phyloP scores from a whole-genome alignment of 2,888 invertebrate genomes.

The Buathra laborator region DNA sequence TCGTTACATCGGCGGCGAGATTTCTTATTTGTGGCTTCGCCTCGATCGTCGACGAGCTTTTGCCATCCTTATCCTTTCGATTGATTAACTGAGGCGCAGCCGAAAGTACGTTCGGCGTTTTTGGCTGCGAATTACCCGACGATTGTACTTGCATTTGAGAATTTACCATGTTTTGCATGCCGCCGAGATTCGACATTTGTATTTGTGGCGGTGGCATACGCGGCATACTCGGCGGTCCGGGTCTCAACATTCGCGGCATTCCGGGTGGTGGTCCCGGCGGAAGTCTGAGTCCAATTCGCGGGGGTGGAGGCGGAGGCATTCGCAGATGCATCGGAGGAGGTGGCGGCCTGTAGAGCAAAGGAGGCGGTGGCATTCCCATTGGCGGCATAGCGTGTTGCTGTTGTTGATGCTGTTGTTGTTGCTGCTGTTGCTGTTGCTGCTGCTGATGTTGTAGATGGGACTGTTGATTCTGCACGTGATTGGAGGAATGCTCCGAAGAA shows the following conservation, averaged over 20 bases:
- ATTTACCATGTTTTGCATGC: constrained; percentile 77
- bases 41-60: constrained; percentile 93
- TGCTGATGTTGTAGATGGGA: constrained; percentile 74
- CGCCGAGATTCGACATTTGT: constrained; percentile 79
- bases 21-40: constrained; percentile 99
- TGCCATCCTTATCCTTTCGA: constrained; percentile 89
- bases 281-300: constrained; percentile 85
- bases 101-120: constrained; percentile 90
- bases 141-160: constrained; percentile 77
- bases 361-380: constrained; percentile 86
- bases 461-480: constrained; percentile 73
- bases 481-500: constrained; percentile 73
- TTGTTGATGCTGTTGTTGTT: constrained; percentile 37
- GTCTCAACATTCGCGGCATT: constrained; percentile 88
- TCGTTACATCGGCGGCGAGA: constrained; percentile 96
- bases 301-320: constrained; percentile 86
- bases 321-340: constrained; percentile 85
- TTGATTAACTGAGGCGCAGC: constrained; percentile 94
- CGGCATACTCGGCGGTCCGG: constrained; percentile 89
- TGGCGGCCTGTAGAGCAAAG: constrained; percentile 87
- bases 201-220: constrained; percentile 87
- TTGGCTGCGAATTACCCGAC: constrained; percentile 80
- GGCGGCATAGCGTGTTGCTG: constrained; percentile 81
- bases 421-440: constrained; percentile 21
- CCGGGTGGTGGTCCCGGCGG: constrained; percentile 89